These are phyloP conservation scores for Toxotes chatareus DNA, from an alignment of 2,113 vertebrate species.

Conservation along the genomic window DNA sequence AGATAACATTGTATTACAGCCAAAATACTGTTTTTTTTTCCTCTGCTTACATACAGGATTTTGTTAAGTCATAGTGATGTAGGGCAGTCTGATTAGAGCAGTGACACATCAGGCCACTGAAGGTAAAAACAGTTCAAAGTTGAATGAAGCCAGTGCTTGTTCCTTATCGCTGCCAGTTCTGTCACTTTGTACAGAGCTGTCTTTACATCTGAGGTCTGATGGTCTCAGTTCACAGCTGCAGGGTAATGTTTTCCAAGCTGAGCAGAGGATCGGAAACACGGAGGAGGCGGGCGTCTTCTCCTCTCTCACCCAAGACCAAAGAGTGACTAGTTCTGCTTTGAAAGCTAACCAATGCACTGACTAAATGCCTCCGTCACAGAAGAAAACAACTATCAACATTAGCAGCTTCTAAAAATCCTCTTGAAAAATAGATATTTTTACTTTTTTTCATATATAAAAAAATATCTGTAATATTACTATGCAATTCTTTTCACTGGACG, in stretches of 20 bases:
- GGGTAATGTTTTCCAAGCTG: slow-evolving; percentile 36
- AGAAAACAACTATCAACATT: slow-evolving; percentile 72
- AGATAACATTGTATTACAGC: slow-evolving; percentile 51
- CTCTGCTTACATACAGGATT: slow-evolving; percentile 37
- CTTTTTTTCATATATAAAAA: slow-evolving; percentile 69
- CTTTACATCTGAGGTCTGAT: slow-evolving; percentile 55
- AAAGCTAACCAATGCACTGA: slow-evolving; percentile 54
- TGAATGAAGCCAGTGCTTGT: slow-evolving; percentile 55
- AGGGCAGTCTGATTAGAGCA: slow-evolving; percentile 47
- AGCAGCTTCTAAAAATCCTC: slow-evolving; percentile 85
- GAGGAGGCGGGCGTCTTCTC: slow-evolving; percentile 16
- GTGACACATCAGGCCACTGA: slow-evolving; percentile 27
- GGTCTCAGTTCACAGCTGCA: slow-evolving; percentile 62
- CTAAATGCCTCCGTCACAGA: slow-evolving; percentile 56
- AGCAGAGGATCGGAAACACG: slow-evolving; percentile 36
- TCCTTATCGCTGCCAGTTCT: slow-evolving; percentile 39
- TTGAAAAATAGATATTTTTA: slow-evolving; percentile 67
- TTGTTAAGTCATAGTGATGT: slow-evolving; percentile 37
- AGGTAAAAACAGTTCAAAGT: slow-evolving; percentile 47
- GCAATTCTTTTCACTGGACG: slow-evolving; percentile 73
- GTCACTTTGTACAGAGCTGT: slow-evolving; percentile 43
- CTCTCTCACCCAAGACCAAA: slow-evolving; percentile 31
- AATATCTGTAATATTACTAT: slow-evolving; percentile 66
- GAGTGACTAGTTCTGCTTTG: slow-evolving; percentile 37
- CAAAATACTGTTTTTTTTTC: slow-evolving; percentile 46